Evolutionary conservation across 2,888 invertebrate species (phyloP).

Genomic region (Ochropleura plecta): DNA sequence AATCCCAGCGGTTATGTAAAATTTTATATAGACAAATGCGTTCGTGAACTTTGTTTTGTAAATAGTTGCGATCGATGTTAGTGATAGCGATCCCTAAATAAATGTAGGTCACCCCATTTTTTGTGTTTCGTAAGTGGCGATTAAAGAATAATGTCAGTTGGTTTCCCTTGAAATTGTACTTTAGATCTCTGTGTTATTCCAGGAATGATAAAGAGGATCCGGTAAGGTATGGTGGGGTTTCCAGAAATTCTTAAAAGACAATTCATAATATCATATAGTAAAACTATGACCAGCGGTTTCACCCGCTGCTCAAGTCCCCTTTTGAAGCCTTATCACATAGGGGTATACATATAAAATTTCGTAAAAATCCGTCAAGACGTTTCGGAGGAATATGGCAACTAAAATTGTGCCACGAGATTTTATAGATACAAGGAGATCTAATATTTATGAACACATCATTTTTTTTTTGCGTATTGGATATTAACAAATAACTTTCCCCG

Average conservation of each 20-base stretch:
- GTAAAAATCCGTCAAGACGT: no score
- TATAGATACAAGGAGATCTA: not conserved
- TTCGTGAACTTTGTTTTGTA: slow-evolving; percentile 42
- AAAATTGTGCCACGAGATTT: no score
- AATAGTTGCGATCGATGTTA: slow-evolving; percentile 42
- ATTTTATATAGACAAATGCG: not conserved
- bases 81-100: slow-evolving; percentile 54
- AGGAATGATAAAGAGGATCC: not conserved
- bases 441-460: not conserved
- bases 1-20: not conserved
- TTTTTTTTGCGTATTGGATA: no score
- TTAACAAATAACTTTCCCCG: no score
- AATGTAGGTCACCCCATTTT: slow-evolving; percentile 56
- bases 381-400: no score
- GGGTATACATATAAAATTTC: no score
- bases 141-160: slow-evolving; percentile 45
- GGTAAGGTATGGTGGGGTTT: not conserved
- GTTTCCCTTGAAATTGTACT: slow-evolving; percentile 29
- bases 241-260: not conserved
- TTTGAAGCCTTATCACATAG: no score
- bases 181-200: not conserved
- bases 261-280: not conserved
- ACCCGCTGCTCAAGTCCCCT: no score
- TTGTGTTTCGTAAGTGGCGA: slow-evolving; percentile 40
- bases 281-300: no score